Evolutionary conservation across 2,113 vertebrate genomes (phyloP), one percentile per base, ranked within the genome.

Genomic region (Pluvianellus socialis): DNA sequence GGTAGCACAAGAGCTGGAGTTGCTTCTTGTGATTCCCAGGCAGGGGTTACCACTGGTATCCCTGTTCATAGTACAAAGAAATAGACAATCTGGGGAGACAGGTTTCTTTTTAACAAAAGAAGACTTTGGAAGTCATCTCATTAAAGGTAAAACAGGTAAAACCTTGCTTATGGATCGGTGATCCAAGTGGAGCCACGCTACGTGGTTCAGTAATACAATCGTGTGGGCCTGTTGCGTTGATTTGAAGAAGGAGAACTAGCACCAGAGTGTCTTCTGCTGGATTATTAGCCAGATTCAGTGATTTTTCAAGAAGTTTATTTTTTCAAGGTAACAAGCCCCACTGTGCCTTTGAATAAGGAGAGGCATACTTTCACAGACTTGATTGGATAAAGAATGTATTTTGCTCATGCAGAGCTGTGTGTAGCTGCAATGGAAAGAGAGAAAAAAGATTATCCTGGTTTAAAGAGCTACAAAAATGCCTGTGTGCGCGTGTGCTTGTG

Each of bases 321-420:
- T 95, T 95, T 88, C 0, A 7, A 44, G 63, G 38, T 90, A 80
- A 81, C 71, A 86, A 76, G 42, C 27, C 58, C 58, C 33, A 40
- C 81, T 88, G 66, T 91, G 72, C 81, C 73, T 93, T 77, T 80
- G 88, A 91, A 73, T 90, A 87, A 89, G 75, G 40, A 85, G 77
- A 83, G 56, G 77, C 91, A 74, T 49, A 6, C 92, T 77, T 96
- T 85, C 96, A 80, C 59, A 61, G 70, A 79, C 75, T 96, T 93
- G 95, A 93, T 86, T 95, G 94, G 94, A 88, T 88, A 90, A 93
- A 96, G 80, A 96, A 82, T 86, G 21, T 86, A 62, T 94, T 97
- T 98, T 85, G 44, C 84, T 92, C 47, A n/a, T 77, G 88, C 74
- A 91, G 90, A 86, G 47, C 79, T 86, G 42, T 74, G 32, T 68